phyloP scores from a whole-genome alignment of 2,113 vertebrate genomes.

The Hypomesus transpacificus region DNA sequence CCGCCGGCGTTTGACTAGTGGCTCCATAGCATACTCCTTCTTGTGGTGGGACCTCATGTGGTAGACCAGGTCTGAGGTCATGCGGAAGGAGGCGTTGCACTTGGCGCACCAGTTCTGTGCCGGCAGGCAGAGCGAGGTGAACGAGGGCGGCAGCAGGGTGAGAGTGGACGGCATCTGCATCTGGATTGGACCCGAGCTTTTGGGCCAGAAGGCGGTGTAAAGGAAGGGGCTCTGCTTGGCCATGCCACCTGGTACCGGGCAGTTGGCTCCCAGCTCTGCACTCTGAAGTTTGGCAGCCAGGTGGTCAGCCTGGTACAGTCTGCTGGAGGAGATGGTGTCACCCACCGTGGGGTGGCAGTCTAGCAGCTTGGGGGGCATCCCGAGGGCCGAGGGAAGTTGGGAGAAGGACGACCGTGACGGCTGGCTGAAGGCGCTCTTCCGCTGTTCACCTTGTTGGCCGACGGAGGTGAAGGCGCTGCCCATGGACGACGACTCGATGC shows the following conservation, averaged over 20 bases:
- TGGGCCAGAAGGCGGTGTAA: slow-evolving; percentile 94
- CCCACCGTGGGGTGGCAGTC: slow-evolving; percentile 79
- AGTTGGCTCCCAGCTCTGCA: slow-evolving; percentile 74
- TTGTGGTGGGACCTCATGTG: slow-evolving; percentile 99
- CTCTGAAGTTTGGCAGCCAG: slow-evolving; percentile 84
- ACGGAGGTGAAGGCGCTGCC: slow-evolving; percentile 87
- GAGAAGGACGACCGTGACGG: slow-evolving; percentile 81
- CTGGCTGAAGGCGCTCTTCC: slow-evolving; percentile 94
- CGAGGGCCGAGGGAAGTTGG: slow-evolving; percentile 77
- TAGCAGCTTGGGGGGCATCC: slow-evolving; percentile 86
- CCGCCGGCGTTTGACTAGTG: slow-evolving; percentile 87
- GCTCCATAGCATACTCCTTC: slow-evolving; percentile 93
- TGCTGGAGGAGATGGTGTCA: slow-evolving; percentile 77
- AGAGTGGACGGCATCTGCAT: slow-evolving; percentile 91
- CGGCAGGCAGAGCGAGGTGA: slow-evolving; percentile 93
- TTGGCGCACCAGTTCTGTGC: slow-evolving; percentile 99
- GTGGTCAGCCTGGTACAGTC: slow-evolving; percentile 85
- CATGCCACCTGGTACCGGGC: slow-evolving; percentile 72
- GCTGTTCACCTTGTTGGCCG: slow-evolving; percentile 72
- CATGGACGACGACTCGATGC: slow-evolving; percentile 56
- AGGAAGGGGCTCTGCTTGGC: slow-evolving; percentile 91
- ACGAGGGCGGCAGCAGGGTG: slow-evolving; percentile 91
- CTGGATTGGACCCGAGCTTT: slow-evolving; percentile 85
- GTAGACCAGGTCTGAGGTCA: slow-evolving; percentile 98
- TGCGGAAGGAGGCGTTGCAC: slow-evolving; percentile 97